A percentile compares a stretch with the other conserved stretches of the same genome.
phyloP scores from a whole-genome alignment of 2,888 invertebrate species.

The Limnephilus lunatus region DNA sequence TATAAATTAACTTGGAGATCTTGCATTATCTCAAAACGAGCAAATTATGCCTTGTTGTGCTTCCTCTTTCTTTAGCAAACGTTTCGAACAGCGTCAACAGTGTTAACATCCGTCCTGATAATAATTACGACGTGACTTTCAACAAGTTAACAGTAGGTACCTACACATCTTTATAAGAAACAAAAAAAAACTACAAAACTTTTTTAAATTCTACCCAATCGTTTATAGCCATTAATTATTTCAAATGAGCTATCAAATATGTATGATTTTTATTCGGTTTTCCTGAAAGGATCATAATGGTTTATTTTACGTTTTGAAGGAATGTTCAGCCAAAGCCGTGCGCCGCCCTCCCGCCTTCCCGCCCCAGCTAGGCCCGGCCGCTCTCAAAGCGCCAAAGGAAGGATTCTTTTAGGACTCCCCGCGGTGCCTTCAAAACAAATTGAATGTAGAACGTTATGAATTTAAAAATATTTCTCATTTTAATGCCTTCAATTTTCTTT shows the following conservation, averaged over 20 bases:
- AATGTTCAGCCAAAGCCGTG: neutral
- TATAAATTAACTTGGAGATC: too few relatives aligned
- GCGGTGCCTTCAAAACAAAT: slow-evolving; percentile 8
- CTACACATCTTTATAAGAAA: too few relatives aligned
- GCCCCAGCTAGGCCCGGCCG: neutral
- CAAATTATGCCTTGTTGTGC: too few relatives aligned
- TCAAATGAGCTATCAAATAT: neutral
- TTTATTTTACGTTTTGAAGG: too few relatives aligned
- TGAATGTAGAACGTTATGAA: slow-evolving; percentile 8
- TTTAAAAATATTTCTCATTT: neutral
- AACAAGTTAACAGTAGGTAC: too few relatives aligned
- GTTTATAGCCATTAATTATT: neutral
- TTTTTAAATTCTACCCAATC: neutral
- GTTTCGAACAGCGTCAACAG: too few relatives aligned
- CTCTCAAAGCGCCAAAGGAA: neutral
- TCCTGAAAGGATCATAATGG: too few relatives aligned
- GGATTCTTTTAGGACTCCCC: slow-evolving; percentile 5
- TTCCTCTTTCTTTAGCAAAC: too few relatives aligned
- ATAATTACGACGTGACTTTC: too few relatives aligned
- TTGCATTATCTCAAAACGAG: too few relatives aligned
- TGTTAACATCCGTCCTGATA: too few relatives aligned
- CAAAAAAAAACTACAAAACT: neutral
- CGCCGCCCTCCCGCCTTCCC: too few relatives aligned
- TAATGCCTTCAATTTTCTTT: neutral
- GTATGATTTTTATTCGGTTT: neutral